A percentile compares a stretch with the other conserved stretches of the same genome.
phyloP scores from a whole-genome alignment of 1,140 invertebrate species.

The Ditylenchus dipsaci region DNA sequence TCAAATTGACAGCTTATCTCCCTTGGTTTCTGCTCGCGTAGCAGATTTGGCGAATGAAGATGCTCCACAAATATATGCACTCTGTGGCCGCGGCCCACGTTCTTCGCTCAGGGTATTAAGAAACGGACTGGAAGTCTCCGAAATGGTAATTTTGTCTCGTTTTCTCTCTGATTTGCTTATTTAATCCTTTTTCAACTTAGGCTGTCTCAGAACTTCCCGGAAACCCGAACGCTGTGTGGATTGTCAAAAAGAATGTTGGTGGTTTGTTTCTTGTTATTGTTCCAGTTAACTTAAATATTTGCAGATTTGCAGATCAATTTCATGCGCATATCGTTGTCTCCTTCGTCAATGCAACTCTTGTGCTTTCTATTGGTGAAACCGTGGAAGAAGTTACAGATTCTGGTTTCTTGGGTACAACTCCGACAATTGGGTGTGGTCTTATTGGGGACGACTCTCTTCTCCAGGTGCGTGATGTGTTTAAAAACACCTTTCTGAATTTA shows the following conservation, averaged over 20 bases:
- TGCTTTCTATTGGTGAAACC: conserved; percentile 97
- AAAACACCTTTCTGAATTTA: not conserved
- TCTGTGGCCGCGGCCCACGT: conserved; percentile 87
- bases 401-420: conserved; percentile 95
- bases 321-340: conserved; percentile 99
- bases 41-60: conserved; percentile 83
- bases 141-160: conserved; percentile 71
- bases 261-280: conserved; percentile 65
- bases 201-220: conserved; percentile 96
- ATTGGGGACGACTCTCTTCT: conserved; percentile 96
- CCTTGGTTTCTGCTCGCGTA: conserved; percentile 81
- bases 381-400: conserved; percentile 99
- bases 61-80: conserved; percentile 91
- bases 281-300: conserved; percentile 1
- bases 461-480: conserved; percentile 67
- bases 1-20: conserved; percentile 92
- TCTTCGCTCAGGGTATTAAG: conserved; percentile 81
- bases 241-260: conserved; percentile 88
- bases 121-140: conserved; percentile 93
- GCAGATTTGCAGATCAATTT: conserved; percentile 81
- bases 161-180: too few relatives aligned
- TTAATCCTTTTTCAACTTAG: too few relatives aligned
- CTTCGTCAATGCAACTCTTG: conserved; percentile 97
- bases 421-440: conserved; percentile 90
- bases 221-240: conserved; percentile 99